A percentile compares a stretch with the other conserved stretches of the same genome.
These are phyloP conservation scores for Heterodera carotae DNA, from an alignment of 1,140 invertebrate species.

Conservation along the genomic window DNA sequence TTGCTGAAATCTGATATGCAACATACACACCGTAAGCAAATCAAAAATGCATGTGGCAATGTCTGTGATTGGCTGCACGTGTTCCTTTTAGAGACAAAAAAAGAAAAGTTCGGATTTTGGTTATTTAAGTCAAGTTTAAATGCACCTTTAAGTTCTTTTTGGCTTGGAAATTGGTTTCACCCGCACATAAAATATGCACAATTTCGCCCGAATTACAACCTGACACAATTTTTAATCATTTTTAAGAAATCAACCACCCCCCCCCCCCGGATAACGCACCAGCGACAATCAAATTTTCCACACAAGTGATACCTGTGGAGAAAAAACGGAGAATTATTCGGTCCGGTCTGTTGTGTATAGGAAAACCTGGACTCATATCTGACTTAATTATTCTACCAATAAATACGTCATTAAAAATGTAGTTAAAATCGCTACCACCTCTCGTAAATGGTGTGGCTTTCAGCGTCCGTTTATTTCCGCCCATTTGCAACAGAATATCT, in stretches of 20 bases:
- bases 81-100: slow-evolving; percentile 33
- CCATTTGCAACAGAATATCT: not conserved
- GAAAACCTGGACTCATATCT: too few species aligned
- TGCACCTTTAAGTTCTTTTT: slow-evolving; percentile 40
- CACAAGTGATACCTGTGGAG: slow-evolving; percentile 43
- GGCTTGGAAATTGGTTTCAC: slow-evolving; percentile 51
- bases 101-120: not conserved
- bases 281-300: slow-evolving; percentile 48
- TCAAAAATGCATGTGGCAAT: slow-evolving; percentile 55
- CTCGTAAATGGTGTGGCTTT: slow-evolving; percentile 23
- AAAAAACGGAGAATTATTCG: not conserved
- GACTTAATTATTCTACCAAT: too few species aligned
- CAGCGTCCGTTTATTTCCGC: not conserved
- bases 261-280: slow-evolving; percentile 25
- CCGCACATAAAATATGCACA: slow-evolving; percentile 47
- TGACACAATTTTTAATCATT: slow-evolving; percentile 18
- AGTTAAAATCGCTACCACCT: not conserved
- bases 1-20: not conserved
- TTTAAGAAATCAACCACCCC: too few species aligned
- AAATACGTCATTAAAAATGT: too few species aligned
- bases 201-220: slow-evolving; percentile 57
- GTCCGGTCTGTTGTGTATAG: too few species aligned
- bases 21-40: slow-evolving; percentile 39
- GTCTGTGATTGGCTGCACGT: slow-evolving; percentile 47
- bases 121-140: not conserved